A percentile compares a stretch with the other conserved stretches of the same genome.
Conservation (phyloP, 2,113 vertebrate species). For the Forbesichthys papilliferus region DNA sequence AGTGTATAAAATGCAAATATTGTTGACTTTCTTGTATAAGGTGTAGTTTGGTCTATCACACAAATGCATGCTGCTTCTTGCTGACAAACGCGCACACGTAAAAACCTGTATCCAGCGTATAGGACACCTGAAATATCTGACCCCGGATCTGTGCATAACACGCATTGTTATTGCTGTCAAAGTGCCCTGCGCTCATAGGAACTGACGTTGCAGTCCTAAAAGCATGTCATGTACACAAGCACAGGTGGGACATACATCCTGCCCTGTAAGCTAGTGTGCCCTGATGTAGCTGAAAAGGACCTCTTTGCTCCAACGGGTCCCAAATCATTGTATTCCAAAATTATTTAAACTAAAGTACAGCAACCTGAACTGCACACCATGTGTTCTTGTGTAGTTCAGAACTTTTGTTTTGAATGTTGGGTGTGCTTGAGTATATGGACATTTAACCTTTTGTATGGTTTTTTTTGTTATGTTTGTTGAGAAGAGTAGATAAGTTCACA, state of each 20-base stretch:
- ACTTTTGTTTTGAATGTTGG: conserved; percentile 40
- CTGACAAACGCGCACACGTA: conserved; percentile 49
- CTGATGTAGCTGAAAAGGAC: conserved; percentile 36
- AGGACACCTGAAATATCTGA: conserved; percentile 34
- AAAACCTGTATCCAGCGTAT: conserved; percentile 23
- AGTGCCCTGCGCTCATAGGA: conserved; percentile 36
- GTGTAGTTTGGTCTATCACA: conserved; percentile 61
- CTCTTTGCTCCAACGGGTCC: conserved; percentile 26
- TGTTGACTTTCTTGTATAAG: conserved; percentile 60
- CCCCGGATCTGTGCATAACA: conserved; percentile 33
- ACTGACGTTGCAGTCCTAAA: conserved; percentile 29
- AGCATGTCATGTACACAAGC: conserved; percentile 30
- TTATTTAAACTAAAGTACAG: conserved; percentile 28
- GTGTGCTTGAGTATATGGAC: too few relatives aligned
- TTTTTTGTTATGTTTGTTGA: conserved; percentile 31
- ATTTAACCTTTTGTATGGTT: too few relatives aligned
- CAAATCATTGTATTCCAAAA: conserved; percentile 17
- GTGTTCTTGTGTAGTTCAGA: conserved; percentile 31
- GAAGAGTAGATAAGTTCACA: conserved; percentile 42
- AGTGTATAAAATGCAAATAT: conserved; percentile 62
- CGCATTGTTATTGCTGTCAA: conserved; percentile 31
- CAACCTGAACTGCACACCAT: conserved; percentile 21
- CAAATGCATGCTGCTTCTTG: conserved; percentile 60
- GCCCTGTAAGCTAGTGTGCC: conserved; percentile 10
- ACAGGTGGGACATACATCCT: conserved; percentile 20